Percentiles rank a stretch among this genome's conserved stretches.
phyloP scores from a whole-genome alignment of 2,797 vertebrate genomes.

The Hydrolagus colliei region DNA sequence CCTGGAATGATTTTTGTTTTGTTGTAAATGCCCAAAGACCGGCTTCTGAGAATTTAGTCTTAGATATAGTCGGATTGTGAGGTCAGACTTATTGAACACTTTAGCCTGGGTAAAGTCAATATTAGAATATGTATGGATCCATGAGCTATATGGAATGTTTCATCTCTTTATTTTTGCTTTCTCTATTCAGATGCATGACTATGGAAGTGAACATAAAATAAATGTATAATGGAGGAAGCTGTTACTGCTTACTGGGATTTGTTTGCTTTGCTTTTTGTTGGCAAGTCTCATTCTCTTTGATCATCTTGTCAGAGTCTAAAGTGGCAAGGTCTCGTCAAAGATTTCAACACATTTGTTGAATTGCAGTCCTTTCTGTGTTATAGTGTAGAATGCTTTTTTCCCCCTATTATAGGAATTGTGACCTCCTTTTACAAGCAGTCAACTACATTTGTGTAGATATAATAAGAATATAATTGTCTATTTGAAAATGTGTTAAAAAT shows the following conservation, averaged over 20 bases:
- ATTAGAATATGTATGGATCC: too few species aligned
- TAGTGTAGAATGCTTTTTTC: not conserved
- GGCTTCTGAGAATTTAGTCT: too few species aligned
- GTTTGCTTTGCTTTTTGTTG: not conserved
- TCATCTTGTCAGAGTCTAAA: not conserved
- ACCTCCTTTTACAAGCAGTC: slow-evolving; percentile 37
- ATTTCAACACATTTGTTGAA: not conserved
- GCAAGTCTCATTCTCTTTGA: not conserved
- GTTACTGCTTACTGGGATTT: not conserved
- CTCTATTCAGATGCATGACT: not conserved
- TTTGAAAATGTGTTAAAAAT: not conserved
- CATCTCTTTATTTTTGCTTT: not conserved
- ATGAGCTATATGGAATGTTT: too few species aligned
- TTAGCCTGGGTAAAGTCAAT: too few species aligned
- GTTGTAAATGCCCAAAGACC: too few species aligned
- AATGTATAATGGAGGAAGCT: not conserved
- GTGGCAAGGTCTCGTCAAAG: not conserved
- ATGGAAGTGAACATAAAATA: not conserved
- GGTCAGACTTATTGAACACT: too few species aligned
- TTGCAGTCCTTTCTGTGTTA: not conserved
- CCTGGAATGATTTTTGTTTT: too few species aligned
- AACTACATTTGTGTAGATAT: not conserved
- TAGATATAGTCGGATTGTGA: too few species aligned
- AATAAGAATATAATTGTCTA: not conserved
- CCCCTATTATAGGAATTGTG: not conserved